These are phyloP conservation scores for Holacanthus passer DNA, from an alignment of 2,113 vertebrate species.

Conservation along the genomic window DNA sequence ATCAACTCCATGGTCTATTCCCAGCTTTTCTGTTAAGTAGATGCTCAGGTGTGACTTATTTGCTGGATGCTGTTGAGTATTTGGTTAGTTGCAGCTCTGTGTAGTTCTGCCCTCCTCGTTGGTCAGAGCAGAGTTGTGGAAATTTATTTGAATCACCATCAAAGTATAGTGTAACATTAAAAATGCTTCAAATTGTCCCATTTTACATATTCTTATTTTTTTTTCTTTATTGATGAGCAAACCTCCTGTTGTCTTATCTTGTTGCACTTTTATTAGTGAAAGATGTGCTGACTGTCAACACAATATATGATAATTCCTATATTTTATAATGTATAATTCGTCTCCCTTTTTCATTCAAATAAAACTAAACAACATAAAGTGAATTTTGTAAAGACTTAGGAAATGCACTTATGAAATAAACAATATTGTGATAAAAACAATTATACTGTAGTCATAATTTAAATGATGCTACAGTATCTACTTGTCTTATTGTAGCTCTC, in stretches of 20 bases:
- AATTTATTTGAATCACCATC: conserved; percentile 24
- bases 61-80: background rate
- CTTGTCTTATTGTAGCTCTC: background rate
- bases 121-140: background rate
- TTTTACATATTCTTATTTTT: background rate
- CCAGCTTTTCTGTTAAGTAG: conserved; percentile 8
- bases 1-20: conserved; percentile 56
- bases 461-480: background rate
- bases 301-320: no score
- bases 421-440: background rate
- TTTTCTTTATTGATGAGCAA: background rate
- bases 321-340: background rate
- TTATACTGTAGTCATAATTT: background rate
- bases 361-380: background rate
- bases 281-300: background rate
- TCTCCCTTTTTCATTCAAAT: background rate
- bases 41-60: conserved; percentile 34
- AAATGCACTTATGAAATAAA: background rate
- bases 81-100: background rate
- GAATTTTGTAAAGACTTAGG: background rate
- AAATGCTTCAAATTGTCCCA: background rate
- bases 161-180: background rate
- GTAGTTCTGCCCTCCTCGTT: background rate
- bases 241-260: background rate
- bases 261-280: no score